Percentiles rank a stretch among this genome's conserved stretches.
Conservation (phyloP, 2,888 invertebrate genomes). For the Cephus pulcher region DNA sequence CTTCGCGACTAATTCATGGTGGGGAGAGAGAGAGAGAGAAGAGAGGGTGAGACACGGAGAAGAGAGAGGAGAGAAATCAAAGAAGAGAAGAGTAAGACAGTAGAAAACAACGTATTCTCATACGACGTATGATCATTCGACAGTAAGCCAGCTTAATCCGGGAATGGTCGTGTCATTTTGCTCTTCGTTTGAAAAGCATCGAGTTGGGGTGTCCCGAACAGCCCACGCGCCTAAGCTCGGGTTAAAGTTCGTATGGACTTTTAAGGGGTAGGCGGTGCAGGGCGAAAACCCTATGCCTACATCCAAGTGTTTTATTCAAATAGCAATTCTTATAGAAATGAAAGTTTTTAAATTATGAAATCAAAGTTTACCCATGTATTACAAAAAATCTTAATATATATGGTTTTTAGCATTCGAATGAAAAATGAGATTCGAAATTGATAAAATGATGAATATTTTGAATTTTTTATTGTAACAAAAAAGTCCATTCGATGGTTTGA, state of each 20-base stretch:
- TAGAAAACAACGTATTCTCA: background rate
- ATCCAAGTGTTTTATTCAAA: background rate
- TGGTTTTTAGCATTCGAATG: background rate
- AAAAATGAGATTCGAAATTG: background rate
- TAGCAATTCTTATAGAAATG: background rate
- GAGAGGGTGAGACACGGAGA: constrained; percentile 4
- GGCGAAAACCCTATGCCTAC: background rate
- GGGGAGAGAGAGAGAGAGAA: background rate
- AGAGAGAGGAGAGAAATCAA: background rate
- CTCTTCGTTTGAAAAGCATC: too few species aligned
- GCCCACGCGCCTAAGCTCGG: too few species aligned
- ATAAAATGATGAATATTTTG: background rate
- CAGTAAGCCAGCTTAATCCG: background rate
- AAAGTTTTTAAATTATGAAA: too few species aligned
- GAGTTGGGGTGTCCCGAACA: too few species aligned
- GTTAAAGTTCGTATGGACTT: background rate
- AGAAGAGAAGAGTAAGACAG: background rate
- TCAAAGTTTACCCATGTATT: too few species aligned
- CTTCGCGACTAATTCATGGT: background rate
- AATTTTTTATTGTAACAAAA: too few species aligned
- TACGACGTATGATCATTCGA: background rate
- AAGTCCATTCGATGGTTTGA: too few species aligned
- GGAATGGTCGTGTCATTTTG: too few species aligned
- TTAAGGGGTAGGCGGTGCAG: background rate
- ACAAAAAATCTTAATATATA: background rate